phyloP scores from a whole-genome alignment of 2,113 vertebrate genomes.

The Beaufortia kweichowensis region DNA sequence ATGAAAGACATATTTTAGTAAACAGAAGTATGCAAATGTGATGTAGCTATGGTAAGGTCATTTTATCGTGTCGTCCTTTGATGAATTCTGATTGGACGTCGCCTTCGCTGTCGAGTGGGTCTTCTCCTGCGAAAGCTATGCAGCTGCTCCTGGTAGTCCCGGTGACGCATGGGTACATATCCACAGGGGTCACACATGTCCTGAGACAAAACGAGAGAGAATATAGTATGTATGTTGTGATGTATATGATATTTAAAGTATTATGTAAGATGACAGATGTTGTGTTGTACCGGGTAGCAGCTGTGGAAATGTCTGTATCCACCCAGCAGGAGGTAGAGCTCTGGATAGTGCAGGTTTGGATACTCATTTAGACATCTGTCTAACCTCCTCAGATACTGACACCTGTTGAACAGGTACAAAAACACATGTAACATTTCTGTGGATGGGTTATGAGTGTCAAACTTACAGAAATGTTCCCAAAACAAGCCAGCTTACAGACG shows the following conservation, averaged over 20 bases:
- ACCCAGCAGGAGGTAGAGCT: constrained; percentile 62
- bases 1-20: too few species aligned
- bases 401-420: constrained; percentile 44
- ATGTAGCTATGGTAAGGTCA: too few species aligned
- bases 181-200: constrained; percentile 60
- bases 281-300: constrained; percentile 53
- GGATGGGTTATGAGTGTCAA: neutral
- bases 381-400: constrained; percentile 59
- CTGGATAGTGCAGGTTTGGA: constrained; percentile 62
- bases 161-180: constrained; percentile 61
- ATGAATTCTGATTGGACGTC: constrained; percentile 34
- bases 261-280: neutral
- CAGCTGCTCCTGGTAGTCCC: constrained; percentile 56
- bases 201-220: constrained; percentile 49
- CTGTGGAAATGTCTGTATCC: constrained; percentile 63
- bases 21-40: too few species aligned
- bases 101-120: constrained; percentile 18
- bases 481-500: constrained; percentile 53
- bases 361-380: constrained; percentile 60
- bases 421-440: neutral
- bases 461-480: neutral
- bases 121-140: constrained; percentile 39
- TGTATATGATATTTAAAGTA: neutral
- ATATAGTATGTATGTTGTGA: neutral
- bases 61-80: constrained; percentile 1